Evolutionary conservation across 2,888 invertebrate genomes (phyloP).

Genomic region (Xiphydria camelus): DNA sequence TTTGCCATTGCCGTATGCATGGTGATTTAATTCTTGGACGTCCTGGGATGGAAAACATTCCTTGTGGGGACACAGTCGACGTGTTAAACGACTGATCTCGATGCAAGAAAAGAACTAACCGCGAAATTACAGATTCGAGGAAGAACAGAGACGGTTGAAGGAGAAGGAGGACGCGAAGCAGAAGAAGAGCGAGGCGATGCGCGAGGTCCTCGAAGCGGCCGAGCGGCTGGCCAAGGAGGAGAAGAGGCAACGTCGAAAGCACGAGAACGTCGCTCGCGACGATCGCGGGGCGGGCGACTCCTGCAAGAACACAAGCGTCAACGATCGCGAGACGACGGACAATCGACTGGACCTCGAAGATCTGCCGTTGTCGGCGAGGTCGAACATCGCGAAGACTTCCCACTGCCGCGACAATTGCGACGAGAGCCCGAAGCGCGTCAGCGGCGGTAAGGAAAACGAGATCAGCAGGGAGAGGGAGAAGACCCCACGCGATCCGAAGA

Average conservation of each 20-base stretch:
- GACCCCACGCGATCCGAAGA: background rate
- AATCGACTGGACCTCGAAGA: background rate
- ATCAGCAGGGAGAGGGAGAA: conserved; percentile 1
- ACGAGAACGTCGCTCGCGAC: too few species aligned
- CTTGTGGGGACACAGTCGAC: too few species aligned
- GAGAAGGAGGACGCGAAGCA: conserved; percentile 75
- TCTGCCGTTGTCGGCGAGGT: background rate
- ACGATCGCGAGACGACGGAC: background rate
- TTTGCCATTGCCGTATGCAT: too few species aligned
- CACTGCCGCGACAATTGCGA: background rate
- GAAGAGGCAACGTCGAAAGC: conserved; percentile 53
- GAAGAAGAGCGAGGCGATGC: conserved; percentile 74
- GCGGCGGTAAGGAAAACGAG: conserved; percentile 5
- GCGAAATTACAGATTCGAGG: conserved; percentile 61
- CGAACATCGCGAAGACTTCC: too few species aligned
- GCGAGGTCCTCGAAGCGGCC: conserved; percentile 76
- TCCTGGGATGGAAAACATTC: too few species aligned
- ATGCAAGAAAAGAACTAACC: background rate
- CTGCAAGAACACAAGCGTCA: conserved; percentile 19
- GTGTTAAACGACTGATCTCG: too few species aligned
- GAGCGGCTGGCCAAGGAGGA: conserved; percentile 70
- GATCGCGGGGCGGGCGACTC: background rate
- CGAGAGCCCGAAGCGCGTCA: conserved; percentile 4
- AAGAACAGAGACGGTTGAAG: conserved; percentile 68
- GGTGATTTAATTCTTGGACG: too few species aligned